Evolutionary conservation across 2,113 vertebrate species (phyloP), one percentile per base, ranked within the genome.

Genomic region (Leucopsar rothschildi): DNA sequence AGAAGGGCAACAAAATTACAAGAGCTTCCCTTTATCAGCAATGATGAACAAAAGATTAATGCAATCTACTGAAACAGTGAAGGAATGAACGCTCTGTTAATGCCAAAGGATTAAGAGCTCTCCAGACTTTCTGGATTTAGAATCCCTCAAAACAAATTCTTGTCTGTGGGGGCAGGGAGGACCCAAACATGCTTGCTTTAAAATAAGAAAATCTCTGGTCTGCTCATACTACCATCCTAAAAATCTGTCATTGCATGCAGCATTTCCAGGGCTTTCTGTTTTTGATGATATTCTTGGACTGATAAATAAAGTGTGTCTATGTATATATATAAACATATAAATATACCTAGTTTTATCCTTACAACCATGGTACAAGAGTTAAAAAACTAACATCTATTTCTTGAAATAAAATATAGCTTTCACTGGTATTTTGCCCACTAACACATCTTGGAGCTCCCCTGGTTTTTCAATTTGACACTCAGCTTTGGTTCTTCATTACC

Each of bases 401-500:
- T 80, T 72, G 39, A 90, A 90, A 66, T 37, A 55, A 73, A 91
- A 66, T 19, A 35, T 0, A 64, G 9, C 5, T 47, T 80, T 80
- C 66, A 12, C 18, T 10, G 63, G 4, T 29, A 44, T 56, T 81
- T 59, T 95, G 24, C 35, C 31, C 52, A 71, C 39, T 73, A 70
- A 47, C 22, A 59, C 19, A 49, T 25, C 20, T 40, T 60, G 11
- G 40, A 64, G 20, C 17, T 91, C 63, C 35, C 39, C 15, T 39
- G 29, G 21, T 33, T 66, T 44, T 70, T 6, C 65, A 24, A 5
- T 50, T 27, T 57, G 44, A 55, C n/a, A 13, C 3, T 86, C 27
- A 44, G 88, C 45, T 83, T 44, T 83, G 20, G 37, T 16, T 57
- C 10, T 57, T 80, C 21, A 61, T 98, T 98, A 99, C 99, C 99